Evolutionary conservation across 1,140 invertebrate species (phyloP), one percentile per base, ranked within the genome.

Genomic region (Anastrepha obliqua): DNA sequence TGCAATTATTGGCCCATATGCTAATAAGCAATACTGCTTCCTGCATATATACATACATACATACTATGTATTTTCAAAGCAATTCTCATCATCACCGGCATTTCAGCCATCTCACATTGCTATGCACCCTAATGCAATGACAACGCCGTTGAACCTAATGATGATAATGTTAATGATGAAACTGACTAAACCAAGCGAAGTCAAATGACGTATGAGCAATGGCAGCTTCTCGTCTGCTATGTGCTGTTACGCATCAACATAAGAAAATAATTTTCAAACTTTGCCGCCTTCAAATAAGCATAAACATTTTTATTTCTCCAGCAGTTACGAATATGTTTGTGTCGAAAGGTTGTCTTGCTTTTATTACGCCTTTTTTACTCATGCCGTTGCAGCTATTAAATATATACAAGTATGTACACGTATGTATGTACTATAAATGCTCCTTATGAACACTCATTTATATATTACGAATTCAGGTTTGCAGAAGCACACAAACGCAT

Each of bases 251-350:
- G 70, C 44, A 78, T 51, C 44, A 17, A 2, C 17, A 47, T 58
- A 81, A 81, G 42, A 81, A 81, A 81, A 5, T 29, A 81, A 81
- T 55, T 29, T 81, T 81, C n/a, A 81, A 81, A 55, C n/a, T 58
- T 58, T 81, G 7, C 47, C 74, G 51, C 47, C 47, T 58, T 81
- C 47, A 81, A 74, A 55, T 55, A 81, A 70, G 42, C 67, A 70
- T 44, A 70, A 81, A 81, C n/a, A 55, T 17, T 51, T 58, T 11
- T 55, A 55, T 81, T 81, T 81, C 17, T 29, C 17, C 74, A 81
- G 7, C 44, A 55, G 47, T 58, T 81, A 13, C 9, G 51, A 47
- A 74, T 74, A 17, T n/a, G 15, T 74, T 2, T 39, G 44, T 17
- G 13, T 44, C 39, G 51, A 55, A 74, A 44, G 39, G 4, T 74